phyloP scores from a whole-genome alignment of 35 echinoderm and acorn worm species.

The Apostichopus japonicus region DNA sequence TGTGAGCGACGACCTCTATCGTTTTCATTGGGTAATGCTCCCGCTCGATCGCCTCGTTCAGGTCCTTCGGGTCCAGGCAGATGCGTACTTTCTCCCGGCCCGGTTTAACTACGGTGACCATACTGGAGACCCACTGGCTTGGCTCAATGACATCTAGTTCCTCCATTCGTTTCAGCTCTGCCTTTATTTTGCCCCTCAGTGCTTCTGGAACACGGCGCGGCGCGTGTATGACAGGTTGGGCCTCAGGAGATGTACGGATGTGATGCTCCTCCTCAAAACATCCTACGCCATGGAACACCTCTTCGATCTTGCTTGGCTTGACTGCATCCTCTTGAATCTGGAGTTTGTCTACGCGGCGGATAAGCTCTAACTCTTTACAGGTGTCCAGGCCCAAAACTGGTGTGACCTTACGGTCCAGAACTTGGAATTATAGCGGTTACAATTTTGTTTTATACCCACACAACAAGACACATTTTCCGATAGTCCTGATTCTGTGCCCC shows the following conservation, averaged over 20 bases:
- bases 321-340: background rate
- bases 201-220: background rate
- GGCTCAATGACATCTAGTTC: constrained; percentile 45
- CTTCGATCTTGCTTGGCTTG: background rate
- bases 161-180: constrained; percentile 62
- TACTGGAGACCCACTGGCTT: constrained; percentile 50
- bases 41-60: constrained; percentile 39
- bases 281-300: background rate
- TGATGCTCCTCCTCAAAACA: background rate
- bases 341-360: background rate
- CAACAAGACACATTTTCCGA: background rate
- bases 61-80: constrained; percentile 52
- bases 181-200: constrained; percentile 32
- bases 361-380: background rate
- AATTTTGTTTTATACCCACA: background rate
- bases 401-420: background rate
- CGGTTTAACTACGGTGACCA: constrained; percentile 57
- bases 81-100: constrained; percentile 56
- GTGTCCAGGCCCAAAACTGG: background rate
- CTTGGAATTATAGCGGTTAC: background rate
- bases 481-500: background rate
- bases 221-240: background rate
- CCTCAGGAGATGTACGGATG: background rate
- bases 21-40: constrained; percentile 55
- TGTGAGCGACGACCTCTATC: constrained; percentile 37